Percentiles rank a stretch among this genome's conserved stretches.
Evolutionary conservation across 1,140 invertebrate species (phyloP).

Genomic region (Episyrphus balteatus): DNA sequence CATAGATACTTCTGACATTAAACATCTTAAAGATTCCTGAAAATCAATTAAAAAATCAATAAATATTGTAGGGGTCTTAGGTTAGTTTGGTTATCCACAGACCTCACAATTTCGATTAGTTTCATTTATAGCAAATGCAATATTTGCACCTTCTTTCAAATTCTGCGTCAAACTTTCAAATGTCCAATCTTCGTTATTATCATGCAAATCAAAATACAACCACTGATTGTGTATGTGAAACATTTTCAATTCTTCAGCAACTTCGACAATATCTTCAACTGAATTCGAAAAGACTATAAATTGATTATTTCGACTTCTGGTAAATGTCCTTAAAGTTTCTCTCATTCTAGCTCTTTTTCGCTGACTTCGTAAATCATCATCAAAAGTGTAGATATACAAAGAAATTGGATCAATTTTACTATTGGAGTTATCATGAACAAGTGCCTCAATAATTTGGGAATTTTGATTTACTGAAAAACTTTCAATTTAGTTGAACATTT

Average conservation of each 20-base stretch:
- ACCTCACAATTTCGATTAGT: conserved; percentile 35
- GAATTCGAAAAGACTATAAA: conserved; percentile 36
- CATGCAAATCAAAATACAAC: conserved; percentile 64
- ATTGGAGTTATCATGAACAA: conserved; percentile 25
- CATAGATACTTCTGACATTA: conserved; percentile 46
- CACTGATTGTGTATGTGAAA: conserved; percentile 62
- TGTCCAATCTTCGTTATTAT: conserved; percentile 36
- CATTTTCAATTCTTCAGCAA: conserved; percentile 51
- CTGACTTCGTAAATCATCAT: conserved; percentile 22
- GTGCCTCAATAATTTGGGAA: conserved; percentile 20
- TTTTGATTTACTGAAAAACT: conserved; percentile 18
- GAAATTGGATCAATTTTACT: conserved; percentile 29
- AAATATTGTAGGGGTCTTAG: no score
- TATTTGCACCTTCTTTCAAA: conserved; percentile 65
- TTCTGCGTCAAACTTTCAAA: conserved; percentile 42
- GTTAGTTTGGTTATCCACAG: no score
- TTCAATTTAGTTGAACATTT: neutral
- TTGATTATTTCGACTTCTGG: conserved; percentile 17
- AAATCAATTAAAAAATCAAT: neutral
- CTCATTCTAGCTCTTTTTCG: conserved; percentile 19
- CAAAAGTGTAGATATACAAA: conserved; percentile 24
- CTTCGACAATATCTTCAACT: conserved; percentile 48
- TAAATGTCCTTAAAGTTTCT: conserved; percentile 16
- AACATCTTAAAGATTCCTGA: conserved; percentile 24
- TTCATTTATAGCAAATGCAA: conserved; percentile 67